Evolutionary conservation across 2,113 vertebrate genomes (phyloP).

Genomic region (Casuarius casuarius): DNA sequence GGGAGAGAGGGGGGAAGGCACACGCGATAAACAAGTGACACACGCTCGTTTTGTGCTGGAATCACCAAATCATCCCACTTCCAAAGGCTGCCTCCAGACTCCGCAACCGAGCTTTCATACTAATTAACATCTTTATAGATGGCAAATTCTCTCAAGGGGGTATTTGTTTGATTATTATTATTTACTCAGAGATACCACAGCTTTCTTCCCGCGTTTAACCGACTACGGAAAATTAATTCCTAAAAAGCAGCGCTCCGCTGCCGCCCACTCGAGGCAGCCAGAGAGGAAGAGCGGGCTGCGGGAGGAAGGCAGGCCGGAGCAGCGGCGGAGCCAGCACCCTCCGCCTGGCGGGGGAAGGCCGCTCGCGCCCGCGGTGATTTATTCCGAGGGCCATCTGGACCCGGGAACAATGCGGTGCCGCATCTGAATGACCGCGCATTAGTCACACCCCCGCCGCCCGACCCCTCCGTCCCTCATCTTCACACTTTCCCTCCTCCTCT

Average conservation of each 20-base stretch:
- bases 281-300: no score
- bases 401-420: conserved; percentile 81
- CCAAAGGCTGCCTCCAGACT: neutral
- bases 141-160: conserved; percentile 56
- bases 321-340: no score
- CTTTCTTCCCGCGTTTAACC: neutral
- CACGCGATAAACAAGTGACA: neutral
- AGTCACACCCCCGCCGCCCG: conserved; percentile 87
- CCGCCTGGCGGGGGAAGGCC: no score
- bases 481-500: conserved; percentile 66
- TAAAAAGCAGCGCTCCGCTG: neutral
- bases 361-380: conserved; percentile 72
- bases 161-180: conserved; percentile 59
- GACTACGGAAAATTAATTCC: conserved; percentile 23
- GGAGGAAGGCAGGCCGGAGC: no score
- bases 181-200: conserved; percentile 50
- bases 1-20: neutral
- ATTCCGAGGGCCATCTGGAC: conserved; percentile 84
- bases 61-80: neutral
- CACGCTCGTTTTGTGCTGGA: neutral
- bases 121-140: conserved; percentile 73
- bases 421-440: conserved; percentile 83
- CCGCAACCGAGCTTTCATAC: neutral
- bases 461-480: conserved; percentile 80
- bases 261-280: no score